phyloP scores from a whole-genome alignment of 2,113 vertebrate species.

The Typhlomys cinereus region DNA sequence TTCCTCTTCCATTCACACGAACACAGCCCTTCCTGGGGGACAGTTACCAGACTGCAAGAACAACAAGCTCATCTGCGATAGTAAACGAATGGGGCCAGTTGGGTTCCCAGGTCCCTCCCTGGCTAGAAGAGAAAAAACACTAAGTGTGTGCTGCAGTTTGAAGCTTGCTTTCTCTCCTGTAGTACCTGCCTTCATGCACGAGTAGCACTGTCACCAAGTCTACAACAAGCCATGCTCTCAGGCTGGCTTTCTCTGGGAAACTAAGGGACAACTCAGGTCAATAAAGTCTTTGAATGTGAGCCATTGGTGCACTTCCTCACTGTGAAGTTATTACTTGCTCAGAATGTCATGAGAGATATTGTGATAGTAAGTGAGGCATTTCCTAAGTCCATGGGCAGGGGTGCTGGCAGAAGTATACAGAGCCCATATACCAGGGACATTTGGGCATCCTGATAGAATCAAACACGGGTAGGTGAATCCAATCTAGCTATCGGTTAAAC shows the following conservation, averaged over 20 bases:
- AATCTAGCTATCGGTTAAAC: neutral
- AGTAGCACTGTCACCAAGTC: neutral
- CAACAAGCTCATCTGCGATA: neutral
- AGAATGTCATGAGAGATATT: neutral
- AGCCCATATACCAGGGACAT: neutral
- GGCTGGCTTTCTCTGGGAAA: neutral
- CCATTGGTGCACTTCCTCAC: neutral
- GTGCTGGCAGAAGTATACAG: neutral
- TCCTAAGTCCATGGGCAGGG: neutral
- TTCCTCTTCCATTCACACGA: neutral
- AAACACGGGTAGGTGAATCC: neutral
- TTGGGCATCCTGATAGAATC: constrained; percentile 9
- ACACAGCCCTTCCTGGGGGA: neutral
- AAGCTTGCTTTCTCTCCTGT: neutral
- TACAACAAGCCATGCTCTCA: neutral
- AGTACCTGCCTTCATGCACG: neutral
- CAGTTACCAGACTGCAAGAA: neutral
- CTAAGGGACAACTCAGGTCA: neutral
- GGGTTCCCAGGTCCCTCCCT: neutral
- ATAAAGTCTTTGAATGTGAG: neutral
- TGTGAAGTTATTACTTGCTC: neutral
- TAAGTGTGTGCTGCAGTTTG: neutral
- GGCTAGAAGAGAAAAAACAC: neutral
- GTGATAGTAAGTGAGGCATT: neutral
- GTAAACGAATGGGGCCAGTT: neutral